A percentile compares a stretch with the other conserved stretches of the same genome.
These are phyloP conservation scores for Buathra laborator DNA, from an alignment of 2,888 invertebrate species.

Conservation along the genomic window DNA sequence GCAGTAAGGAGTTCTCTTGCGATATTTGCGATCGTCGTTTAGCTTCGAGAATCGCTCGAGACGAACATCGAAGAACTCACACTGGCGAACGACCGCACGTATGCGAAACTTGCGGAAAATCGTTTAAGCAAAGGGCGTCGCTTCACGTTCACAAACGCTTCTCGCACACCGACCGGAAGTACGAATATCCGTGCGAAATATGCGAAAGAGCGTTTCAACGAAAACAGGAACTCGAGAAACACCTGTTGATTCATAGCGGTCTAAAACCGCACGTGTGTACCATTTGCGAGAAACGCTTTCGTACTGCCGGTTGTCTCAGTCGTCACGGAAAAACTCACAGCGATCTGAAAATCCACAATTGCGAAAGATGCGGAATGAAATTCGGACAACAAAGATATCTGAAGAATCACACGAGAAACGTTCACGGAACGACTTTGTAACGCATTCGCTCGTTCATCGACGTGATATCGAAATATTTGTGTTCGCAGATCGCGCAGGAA, in stretches of 20 bases:
- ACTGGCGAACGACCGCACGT: conserved; percentile 76
- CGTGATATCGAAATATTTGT: conserved; percentile 67
- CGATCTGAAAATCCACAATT: conserved; percentile 77
- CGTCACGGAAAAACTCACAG: conserved; percentile 86
- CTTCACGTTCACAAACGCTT: conserved; percentile 84
- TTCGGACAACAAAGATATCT: conserved; percentile 86
- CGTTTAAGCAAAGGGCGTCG: conserved; percentile 85
- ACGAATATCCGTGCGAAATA: conserved; percentile 69
- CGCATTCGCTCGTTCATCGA: neutral
- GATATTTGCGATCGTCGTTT: conserved; percentile 78
- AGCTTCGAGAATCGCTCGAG: conserved; percentile 76
- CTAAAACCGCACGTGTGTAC: conserved; percentile 84
- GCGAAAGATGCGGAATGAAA: conserved; percentile 83
- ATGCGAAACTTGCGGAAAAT: conserved; percentile 85
- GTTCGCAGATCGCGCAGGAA: conserved; percentile 73
- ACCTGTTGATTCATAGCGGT: conserved; percentile 85
- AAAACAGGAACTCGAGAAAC: conserved; percentile 85
- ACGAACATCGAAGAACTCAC: conserved; percentile 82
- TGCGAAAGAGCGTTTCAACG: conserved; percentile 85
- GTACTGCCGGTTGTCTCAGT: conserved; percentile 85
- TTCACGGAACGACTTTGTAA: conserved; percentile 59
- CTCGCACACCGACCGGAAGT: conserved; percentile 65
- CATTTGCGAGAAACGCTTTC: conserved; percentile 86
- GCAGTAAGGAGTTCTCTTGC: conserved; percentile 78
- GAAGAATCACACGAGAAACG: conserved; percentile 83